Percentiles rank a stretch among this genome's conserved stretches.
Evolutionary conservation across 2,888 invertebrate genomes (phyloP).

Genomic region (Dryobotodes eremita): DNA sequence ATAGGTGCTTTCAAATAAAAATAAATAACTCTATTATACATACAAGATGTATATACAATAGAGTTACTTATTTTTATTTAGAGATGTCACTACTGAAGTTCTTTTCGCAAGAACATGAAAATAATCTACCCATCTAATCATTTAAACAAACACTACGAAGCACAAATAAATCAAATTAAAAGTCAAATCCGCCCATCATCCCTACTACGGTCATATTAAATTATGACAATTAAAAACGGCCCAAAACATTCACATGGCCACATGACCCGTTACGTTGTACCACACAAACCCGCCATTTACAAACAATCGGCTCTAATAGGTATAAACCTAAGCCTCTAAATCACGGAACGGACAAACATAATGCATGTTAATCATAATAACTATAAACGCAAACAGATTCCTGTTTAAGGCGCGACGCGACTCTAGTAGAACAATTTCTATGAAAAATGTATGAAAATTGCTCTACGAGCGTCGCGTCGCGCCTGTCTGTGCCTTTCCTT

Average conservation of each 20-base stretch:
- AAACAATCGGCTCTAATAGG: conserved; percentile 74
- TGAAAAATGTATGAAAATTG: no score
- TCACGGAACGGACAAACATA: conserved; percentile 77
- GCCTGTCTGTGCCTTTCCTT: no score
- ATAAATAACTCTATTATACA: not conserved
- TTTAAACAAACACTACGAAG: not conserved
- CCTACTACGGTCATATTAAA: conserved; percentile 11
- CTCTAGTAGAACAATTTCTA: no score
- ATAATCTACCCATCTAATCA: not conserved
- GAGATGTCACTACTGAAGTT: not conserved
- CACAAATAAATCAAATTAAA: not conserved
- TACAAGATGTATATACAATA: no score
- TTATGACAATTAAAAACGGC: conserved; percentile 46
- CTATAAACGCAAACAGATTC: conserved; percentile 77
- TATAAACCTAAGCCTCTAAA: conserved; percentile 71
- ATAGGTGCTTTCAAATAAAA: not conserved
- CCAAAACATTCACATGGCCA: conserved; percentile 8
- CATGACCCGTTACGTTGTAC: not conserved
- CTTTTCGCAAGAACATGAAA: not conserved
- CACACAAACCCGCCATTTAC: conserved; percentile 54
- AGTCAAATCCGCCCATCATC: not conserved
- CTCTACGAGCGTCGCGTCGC: no score
- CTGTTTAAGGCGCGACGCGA: not conserved
- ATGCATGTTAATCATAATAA: conserved; percentile 80
- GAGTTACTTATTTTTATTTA: no score